These are phyloP conservation scores for Gasteruption jaculator DNA, from an alignment of 2,888 invertebrate species.

Conservation along the genomic window DNA sequence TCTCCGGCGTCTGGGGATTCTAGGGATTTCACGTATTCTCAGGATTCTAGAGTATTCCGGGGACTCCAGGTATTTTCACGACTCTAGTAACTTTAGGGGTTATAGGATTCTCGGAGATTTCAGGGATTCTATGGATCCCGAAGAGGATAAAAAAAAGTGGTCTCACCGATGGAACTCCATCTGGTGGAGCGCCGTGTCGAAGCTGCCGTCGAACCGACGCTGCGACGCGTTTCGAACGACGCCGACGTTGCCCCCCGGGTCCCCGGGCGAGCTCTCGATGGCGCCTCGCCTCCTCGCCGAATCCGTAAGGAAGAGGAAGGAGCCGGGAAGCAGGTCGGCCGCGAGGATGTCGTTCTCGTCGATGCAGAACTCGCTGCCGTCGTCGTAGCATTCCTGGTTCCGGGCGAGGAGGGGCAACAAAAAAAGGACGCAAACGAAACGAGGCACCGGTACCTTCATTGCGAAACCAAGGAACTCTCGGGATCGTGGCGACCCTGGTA, in stretches of 20 bases:
- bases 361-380: constrained; percentile 46
- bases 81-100: no score
- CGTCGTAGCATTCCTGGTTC: constrained; percentile 45
- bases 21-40: no score
- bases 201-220: constrained; percentile 64
- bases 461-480: background rate
- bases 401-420: no score
- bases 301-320: constrained; percentile 53
- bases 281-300: no score
- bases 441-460: background rate
- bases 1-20: no score
- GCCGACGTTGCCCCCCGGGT: constrained; percentile 3
- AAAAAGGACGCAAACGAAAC: no score
- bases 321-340: constrained; percentile 67
- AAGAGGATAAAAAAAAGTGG: constrained; percentile 11
- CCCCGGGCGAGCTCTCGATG: constrained; percentile 1
- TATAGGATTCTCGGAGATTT: no score
- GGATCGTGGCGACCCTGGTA: background rate
- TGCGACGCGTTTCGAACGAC: no score
- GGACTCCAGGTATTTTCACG: no score
- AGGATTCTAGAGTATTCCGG: no score
- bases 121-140: no score
- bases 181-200: constrained; percentile 61
- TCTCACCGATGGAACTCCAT: constrained; percentile 67
- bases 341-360: constrained; percentile 67